phyloP scores from a whole-genome alignment of 1,140 invertebrate genomes.

The Leptopilina clavipes region DNA sequence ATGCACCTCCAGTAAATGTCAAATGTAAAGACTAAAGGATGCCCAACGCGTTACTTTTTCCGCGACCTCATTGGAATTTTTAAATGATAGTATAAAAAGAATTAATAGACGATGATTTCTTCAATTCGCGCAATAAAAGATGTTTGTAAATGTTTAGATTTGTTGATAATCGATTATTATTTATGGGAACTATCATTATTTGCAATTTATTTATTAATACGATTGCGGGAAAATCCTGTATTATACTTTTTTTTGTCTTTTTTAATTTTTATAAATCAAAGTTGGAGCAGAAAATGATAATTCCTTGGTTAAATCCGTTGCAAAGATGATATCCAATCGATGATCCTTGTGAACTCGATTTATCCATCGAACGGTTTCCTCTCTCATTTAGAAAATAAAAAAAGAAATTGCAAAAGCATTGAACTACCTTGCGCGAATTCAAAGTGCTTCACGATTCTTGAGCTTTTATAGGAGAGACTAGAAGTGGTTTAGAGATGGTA shows the following conservation, averaged over 20 bases:
- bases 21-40: slow-evolving; percentile 18
- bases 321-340: slow-evolving; percentile 4
- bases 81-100: not conserved
- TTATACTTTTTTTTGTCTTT: not conserved
- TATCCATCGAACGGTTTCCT: slow-evolving; percentile 23
- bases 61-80: slow-evolving; percentile 32
- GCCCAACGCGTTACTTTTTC: not conserved
- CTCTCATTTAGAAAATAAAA: slow-evolving; percentile 13
- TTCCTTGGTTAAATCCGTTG: slow-evolving; percentile 13
- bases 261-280: not conserved
- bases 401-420: slow-evolving; percentile 29
- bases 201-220: no score
- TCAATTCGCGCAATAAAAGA: no score
- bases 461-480: slow-evolving; percentile 8
- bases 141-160: no score
- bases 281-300: not conserved
- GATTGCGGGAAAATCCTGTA: not conserved
- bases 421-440: slow-evolving; percentile 15
- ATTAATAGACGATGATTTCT: no score
- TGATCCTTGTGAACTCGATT: slow-evolving; percentile 25
- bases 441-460: slow-evolving; percentile 33
- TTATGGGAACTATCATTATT: no score
- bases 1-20: slow-evolving; percentile 25
- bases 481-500: slow-evolving; percentile 8
- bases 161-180: no score